Percentiles rank a stretch among this genome's conserved stretches.
Evolutionary conservation across 2,888 invertebrate genomes (phyloP).

Genomic region (Polymixis lichenea): DNA sequence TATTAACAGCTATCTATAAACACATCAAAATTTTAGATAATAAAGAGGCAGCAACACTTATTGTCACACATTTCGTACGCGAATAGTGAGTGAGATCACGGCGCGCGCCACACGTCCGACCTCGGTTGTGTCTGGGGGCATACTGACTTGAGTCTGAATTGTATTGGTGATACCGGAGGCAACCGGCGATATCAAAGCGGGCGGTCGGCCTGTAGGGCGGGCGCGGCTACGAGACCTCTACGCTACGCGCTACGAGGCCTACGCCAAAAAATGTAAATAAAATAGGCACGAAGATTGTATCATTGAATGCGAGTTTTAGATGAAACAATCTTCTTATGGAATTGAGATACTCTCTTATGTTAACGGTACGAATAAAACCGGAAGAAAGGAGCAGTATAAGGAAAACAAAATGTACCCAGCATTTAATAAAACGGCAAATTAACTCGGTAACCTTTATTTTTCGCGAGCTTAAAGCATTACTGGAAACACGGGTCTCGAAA

Average conservation of each 20-base stretch:
- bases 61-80: conserved; percentile 90
- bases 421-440: conserved; percentile 42
- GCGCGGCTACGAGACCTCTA: conserved; percentile 75
- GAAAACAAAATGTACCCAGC: conserved; percentile 30
- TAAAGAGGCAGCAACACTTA: conserved; percentile 90
- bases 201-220: conserved; percentile 77
- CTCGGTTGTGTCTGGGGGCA: conserved; percentile 79
- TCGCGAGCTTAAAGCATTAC: conserved; percentile 32
- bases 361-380: conserved; percentile 25
- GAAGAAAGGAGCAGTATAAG: conserved; percentile 11
- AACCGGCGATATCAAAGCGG: conserved; percentile 73
- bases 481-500: conserved; percentile 65
- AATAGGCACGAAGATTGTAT: conserved; percentile 48
- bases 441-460: conserved; percentile 37
- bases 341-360: conserved; percentile 37
- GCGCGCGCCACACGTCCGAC: conserved; percentile 80
- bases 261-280: conserved; percentile 49
- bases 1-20: conserved; percentile 72
- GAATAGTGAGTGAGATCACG: conserved; percentile 75
- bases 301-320: conserved; percentile 44
- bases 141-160: conserved; percentile 79
- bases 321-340: conserved; percentile 44
- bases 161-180: conserved; percentile 72
- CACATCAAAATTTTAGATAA: conserved; percentile 81
- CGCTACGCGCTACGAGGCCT: conserved; percentile 78